A percentile compares a stretch with the other conserved stretches of the same genome.
Evolutionary conservation across 2,797 vertebrate species (phyloP).

Genomic region (Fringilla coelebs): DNA sequence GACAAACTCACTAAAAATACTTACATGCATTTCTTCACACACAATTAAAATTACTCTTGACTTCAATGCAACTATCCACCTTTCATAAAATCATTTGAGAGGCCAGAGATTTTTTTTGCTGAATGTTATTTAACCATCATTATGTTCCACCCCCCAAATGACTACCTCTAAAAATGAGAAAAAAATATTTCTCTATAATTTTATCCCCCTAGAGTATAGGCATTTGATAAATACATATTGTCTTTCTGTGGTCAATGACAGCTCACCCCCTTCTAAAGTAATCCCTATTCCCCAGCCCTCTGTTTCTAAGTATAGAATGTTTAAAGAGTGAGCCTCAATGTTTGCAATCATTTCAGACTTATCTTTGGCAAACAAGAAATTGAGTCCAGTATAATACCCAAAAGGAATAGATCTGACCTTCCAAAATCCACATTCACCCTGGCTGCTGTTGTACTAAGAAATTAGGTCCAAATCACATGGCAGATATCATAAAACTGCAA

Average conservation of each 20-base stretch:
- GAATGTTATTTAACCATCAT: neutral
- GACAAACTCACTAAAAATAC: neutral
- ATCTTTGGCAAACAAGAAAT: constrained; percentile 60
- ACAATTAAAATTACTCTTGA: neutral
- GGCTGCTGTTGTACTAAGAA: neutral
- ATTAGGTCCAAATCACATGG: constrained; percentile 14
- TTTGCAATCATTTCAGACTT: constrained; percentile 59
- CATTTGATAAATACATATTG: constrained; percentile 13
- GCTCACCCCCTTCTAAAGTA: constrained; percentile 15
- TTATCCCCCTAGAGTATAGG: neutral
- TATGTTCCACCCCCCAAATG: neutral
- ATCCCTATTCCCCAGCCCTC: neutral
- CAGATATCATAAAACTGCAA: neutral
- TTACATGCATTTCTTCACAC: neutral
- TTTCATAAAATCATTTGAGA: neutral
- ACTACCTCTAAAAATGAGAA: neutral
- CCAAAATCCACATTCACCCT: constrained; percentile 50
- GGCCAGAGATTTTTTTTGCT: neutral
- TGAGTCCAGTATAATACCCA: constrained; percentile 38
- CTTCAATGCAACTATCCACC: neutral
- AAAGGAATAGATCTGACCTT: constrained; percentile 39
- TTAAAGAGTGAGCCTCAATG: constrained; percentile 37
- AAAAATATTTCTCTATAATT: neutral
- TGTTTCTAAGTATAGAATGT: constrained; percentile 38
- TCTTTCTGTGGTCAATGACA: neutral